phyloP scores from a whole-genome alignment of 2,888 invertebrate species.

The Amphiduros pacificus region DNA sequence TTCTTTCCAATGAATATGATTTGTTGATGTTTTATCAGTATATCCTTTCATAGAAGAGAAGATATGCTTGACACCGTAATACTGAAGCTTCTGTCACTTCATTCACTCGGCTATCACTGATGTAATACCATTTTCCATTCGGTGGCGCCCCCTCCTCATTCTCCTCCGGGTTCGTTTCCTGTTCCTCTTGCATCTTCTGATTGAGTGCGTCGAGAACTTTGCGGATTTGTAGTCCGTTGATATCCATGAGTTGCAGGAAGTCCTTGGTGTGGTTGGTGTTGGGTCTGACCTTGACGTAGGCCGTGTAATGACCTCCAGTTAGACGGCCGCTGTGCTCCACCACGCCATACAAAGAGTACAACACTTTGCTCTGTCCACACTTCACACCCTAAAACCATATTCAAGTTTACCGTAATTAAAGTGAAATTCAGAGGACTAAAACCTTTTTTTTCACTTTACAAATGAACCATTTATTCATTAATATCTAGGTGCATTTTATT shows the following conservation, averaged over 20 bases:
- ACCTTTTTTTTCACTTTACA: no score
- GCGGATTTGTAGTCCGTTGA: background rate
- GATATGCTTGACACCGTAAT: constrained; percentile 85
- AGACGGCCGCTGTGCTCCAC: constrained; percentile 93
- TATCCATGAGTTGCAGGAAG: constrained; percentile 20
- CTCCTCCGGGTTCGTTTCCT: constrained; percentile 21
- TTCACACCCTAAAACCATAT: constrained; percentile 46
- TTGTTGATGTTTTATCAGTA: no score
- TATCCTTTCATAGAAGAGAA: constrained; percentile 94
- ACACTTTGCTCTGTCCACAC: constrained; percentile 68
- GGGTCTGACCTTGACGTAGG: constrained; percentile 81
- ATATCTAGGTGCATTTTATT: no score
- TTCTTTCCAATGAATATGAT: no score
- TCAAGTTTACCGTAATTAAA: no score
- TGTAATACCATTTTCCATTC: constrained; percentile 86
- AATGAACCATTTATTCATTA: no score
- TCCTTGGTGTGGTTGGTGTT: constrained; percentile 21
- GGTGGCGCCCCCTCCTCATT: constrained; percentile 34
- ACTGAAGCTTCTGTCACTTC: constrained; percentile 79
- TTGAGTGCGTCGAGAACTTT: background rate
- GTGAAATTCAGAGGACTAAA: no score
- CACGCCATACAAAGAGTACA: constrained; percentile 91
- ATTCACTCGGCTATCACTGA: constrained; percentile 86
- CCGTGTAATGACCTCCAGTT: constrained; percentile 88
- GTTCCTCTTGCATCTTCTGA: background rate